A percentile compares a stretch with the other conserved stretches of the same genome.
Conservation (phyloP, 2,113 vertebrate species). For the Engraulis encrasicolus region DNA sequence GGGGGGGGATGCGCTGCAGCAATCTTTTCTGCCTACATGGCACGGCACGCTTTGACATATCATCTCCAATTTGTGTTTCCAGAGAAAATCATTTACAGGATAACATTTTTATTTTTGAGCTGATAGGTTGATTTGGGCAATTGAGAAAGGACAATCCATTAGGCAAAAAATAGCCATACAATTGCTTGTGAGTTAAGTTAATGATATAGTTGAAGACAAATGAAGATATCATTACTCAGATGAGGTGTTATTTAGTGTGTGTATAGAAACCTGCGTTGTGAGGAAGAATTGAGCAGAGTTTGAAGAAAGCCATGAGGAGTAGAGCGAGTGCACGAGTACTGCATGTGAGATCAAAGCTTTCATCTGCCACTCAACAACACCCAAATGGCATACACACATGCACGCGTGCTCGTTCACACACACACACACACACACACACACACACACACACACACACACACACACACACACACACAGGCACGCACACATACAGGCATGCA, state of each 20-base stretch:
- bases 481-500: neutral
- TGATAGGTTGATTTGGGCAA: neutral
- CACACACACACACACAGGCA: neutral
- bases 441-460: neutral
- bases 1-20: neutral
- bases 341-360: neutral
- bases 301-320: neutral
- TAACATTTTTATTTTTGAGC: neutral
- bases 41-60: neutral
- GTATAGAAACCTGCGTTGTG: neutral
- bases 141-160: neutral
- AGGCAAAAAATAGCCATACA: neutral
- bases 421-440: neutral
- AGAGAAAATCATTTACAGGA: neutral
- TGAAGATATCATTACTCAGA: neutral
- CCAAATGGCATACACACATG: neutral
- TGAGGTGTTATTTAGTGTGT: neutral
- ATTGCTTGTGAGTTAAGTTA: neutral
- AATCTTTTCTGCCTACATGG: neutral
- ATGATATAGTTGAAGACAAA: neutral
- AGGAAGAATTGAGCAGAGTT: neutral
- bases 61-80: neutral
- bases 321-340: neutral
- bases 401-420: neutral
- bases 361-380: neutral